Percentiles rank a stretch among this genome's conserved stretches.
phyloP scores from a whole-genome alignment of 2,797 vertebrate species.

The Manis pentadactyla region DNA sequence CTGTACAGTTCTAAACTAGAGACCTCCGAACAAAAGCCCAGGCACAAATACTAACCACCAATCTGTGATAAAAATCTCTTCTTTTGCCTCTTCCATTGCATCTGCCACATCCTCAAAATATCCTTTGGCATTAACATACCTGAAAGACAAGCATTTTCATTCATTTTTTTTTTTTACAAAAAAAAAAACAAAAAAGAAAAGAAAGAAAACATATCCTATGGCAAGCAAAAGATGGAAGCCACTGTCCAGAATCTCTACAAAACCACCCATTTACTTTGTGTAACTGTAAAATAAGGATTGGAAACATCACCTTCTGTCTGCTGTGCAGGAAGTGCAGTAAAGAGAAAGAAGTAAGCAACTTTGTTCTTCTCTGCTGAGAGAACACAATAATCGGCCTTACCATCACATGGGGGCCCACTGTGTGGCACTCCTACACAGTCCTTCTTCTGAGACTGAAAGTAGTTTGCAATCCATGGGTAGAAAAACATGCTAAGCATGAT shows the following conservation, averaged over 20 bases:
- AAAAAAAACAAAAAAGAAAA: background rate
- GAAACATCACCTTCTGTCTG: slow-evolving; percentile 23
- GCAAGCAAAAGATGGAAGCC: background rate
- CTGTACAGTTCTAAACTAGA: slow-evolving; percentile 2
- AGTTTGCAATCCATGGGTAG: background rate
- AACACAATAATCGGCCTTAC: background rate
- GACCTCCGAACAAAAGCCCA: slow-evolving; percentile 49
- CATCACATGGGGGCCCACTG: background rate
- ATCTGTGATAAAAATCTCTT: slow-evolving; percentile 99
- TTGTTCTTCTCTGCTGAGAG: background rate
- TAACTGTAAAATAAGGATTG: background rate
- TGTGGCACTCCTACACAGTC: background rate
- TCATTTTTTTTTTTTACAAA: background rate
- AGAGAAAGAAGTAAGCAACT: background rate
- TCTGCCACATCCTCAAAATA: slow-evolving; percentile 97
- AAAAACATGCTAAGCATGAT: background rate
- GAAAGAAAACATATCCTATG: background rate
- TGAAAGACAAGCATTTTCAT: slow-evolving; percentile 82
- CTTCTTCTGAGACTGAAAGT: slow-evolving; percentile 21
- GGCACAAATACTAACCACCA: slow-evolving; percentile 93
- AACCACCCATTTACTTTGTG: slow-evolving; percentile 18
- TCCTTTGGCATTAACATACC: slow-evolving; percentile 96
- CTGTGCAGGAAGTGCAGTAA: background rate
- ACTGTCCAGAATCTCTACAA: background rate
- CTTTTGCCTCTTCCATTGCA: slow-evolving; percentile 95